phyloP scores from a whole-genome alignment of 2,113 vertebrate genomes.

The Tachysurus vachellii region DNA sequence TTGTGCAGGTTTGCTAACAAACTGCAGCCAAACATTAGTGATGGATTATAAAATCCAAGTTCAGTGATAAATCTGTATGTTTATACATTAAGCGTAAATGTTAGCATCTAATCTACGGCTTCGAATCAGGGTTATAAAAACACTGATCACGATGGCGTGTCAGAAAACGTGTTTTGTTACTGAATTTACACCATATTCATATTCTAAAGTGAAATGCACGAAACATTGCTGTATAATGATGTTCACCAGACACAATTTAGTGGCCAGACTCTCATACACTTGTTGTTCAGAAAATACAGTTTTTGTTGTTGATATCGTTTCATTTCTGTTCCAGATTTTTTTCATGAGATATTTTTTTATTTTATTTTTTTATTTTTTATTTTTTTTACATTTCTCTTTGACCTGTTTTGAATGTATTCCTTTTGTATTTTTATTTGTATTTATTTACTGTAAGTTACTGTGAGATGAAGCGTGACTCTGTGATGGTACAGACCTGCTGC shows the following conservation, averaged over 20 bases:
- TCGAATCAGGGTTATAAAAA: not conserved
- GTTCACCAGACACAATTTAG: not conserved
- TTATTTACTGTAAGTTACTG: conserved; percentile 70
- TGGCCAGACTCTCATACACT: no score
- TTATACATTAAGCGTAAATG: not conserved
- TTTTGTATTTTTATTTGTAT: not conserved
- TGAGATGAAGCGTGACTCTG: conserved; percentile 62
- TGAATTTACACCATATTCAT: not conserved
- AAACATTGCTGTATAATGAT: not conserved
- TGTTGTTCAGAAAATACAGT: conserved; percentile 16
- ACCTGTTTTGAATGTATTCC: conserved; percentile 18
- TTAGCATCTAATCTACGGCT: not conserved
- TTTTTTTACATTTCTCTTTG: not conserved
- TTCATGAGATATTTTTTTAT: not conserved
- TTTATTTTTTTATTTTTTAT: no score
- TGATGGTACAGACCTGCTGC: conserved; percentile 73
- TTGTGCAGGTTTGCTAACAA: not conserved
- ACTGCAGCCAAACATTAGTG: not conserved
- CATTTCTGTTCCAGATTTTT: not conserved
- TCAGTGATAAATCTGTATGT: not conserved
- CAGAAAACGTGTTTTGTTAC: not conserved
- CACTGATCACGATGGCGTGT: not conserved
- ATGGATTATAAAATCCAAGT: not conserved
- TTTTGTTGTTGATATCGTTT: conserved; percentile 39
- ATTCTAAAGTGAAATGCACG: not conserved